These are phyloP conservation scores for Caenorhabditis wallacei DNA, from an alignment of 2,888 invertebrate species.

Conservation along the genomic window DNA sequence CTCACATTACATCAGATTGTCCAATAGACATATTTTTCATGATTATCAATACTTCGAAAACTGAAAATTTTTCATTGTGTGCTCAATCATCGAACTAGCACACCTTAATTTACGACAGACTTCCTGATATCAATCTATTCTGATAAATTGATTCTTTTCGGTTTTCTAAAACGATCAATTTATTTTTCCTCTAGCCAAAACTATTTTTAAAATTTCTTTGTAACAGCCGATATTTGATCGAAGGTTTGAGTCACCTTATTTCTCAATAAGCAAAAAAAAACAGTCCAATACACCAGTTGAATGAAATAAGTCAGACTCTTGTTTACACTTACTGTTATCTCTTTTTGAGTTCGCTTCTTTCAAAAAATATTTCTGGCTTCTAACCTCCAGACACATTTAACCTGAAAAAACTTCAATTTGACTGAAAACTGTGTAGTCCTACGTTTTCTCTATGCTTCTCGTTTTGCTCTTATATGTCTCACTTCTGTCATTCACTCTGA, in stretches of 20 bases:
- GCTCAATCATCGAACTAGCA: not conserved
- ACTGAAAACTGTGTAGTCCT: conserved; percentile 3
- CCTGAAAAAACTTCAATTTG: conserved; percentile 5
- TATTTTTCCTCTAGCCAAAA: not conserved
- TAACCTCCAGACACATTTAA: not conserved
- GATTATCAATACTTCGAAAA: too few relatives aligned
- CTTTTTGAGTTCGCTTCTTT: too few relatives aligned
- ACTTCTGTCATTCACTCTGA: conserved; percentile 37
- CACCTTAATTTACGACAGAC: not conserved
- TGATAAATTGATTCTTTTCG: not conserved
- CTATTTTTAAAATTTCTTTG: not conserved
- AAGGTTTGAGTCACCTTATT: not conserved
- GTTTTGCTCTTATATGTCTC: conserved; percentile 4
- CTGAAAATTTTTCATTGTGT: too few relatives aligned
- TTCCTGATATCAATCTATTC: too few relatives aligned
- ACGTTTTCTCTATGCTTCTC: conserved; percentile 6
- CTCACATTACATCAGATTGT: not conserved
- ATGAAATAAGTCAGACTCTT: not conserved
- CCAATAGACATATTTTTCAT: too few relatives aligned
- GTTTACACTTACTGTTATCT: conserved; percentile 19
- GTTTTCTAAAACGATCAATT: not conserved
- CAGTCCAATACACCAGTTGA: not conserved
- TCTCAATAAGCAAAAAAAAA: conserved; percentile 6
- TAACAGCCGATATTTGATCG: conserved; percentile 1
- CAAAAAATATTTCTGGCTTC: not conserved